Conservation (phyloP, 2,888 invertebrate species). For the Gryllus longicercus region DNA sequence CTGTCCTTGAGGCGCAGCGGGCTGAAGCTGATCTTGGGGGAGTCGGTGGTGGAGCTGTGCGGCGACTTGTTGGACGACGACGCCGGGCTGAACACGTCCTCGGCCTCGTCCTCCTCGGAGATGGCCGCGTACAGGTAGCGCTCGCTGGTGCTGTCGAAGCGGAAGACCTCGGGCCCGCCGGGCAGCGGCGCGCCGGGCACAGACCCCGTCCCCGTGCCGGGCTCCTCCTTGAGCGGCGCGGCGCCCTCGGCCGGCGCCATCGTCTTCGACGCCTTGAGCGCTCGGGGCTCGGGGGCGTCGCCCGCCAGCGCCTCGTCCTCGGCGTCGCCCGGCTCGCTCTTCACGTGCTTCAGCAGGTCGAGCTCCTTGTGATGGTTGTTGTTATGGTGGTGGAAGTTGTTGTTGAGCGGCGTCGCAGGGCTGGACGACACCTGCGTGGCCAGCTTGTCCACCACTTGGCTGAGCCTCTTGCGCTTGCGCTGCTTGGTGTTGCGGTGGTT, state of each 20-base stretch:
- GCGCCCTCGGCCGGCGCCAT: constrained; percentile 28
- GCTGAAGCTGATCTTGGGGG: constrained; percentile 55
- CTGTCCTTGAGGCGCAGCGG: constrained; percentile 54
- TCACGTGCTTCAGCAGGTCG: constrained; percentile 27
- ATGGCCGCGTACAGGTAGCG: constrained; percentile 42
- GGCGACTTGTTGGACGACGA: constrained; percentile 56
- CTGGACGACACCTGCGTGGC: constrained; percentile 49
- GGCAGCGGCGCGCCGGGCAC: background rate
- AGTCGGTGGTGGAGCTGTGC: constrained; percentile 54
- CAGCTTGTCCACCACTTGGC: constrained; percentile 75
- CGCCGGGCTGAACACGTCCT: constrained; percentile 58
- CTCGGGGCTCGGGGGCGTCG: constrained; percentile 36
- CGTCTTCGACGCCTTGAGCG: constrained; percentile 44
- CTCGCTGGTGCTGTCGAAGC: constrained; percentile 51
- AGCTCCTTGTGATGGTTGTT: constrained; percentile 44
- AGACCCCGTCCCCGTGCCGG: background rate
- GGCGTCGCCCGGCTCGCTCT: constrained; percentile 26
- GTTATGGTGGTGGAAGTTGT: constrained; percentile 49
- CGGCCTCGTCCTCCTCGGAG: constrained; percentile 53
- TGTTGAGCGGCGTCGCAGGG: constrained; percentile 50
- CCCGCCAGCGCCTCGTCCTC: constrained; percentile 30
- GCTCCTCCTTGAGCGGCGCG: constrained; percentile 23
- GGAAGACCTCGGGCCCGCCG: constrained; percentile 49
- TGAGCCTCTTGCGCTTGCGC: constrained; percentile 63
- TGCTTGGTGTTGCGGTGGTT: constrained; percentile 53